These are phyloP conservation scores for Molanna angustata DNA, from an alignment of 2,888 invertebrate genomes.

Conservation along the genomic window DNA sequence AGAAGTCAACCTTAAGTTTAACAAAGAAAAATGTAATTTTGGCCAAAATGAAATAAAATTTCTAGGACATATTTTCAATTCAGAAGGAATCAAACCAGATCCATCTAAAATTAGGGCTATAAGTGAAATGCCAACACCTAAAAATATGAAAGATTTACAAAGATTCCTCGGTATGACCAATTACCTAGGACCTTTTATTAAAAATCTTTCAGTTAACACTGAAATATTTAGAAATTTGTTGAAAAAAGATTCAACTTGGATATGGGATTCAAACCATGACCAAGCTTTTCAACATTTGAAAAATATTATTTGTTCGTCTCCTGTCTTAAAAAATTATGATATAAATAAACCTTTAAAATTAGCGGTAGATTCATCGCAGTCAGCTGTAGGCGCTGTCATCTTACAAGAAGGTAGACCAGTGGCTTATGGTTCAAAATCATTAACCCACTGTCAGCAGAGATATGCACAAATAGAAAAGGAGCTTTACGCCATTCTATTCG, in stretches of 20 bases:
- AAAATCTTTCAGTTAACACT: slow-evolving; percentile 25
- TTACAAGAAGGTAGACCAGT: slow-evolving; percentile 35
- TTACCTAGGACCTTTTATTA: slow-evolving; percentile 32
- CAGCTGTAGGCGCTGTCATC: slow-evolving; percentile 34
- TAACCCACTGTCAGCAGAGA: no score
- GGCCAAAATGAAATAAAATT: slow-evolving; percentile 26
- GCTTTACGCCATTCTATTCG: slow-evolving; percentile 34
- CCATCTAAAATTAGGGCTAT: slow-evolving; percentile 23
- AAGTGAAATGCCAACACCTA: slow-evolving; percentile 11
- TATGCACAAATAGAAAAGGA: slow-evolving; percentile 37
- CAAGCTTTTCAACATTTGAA: slow-evolving; percentile 30
- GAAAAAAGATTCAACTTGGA: slow-evolving; percentile 25
- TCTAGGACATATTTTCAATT: slow-evolving; percentile 33
- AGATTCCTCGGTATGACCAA: slow-evolving; percentile 29
- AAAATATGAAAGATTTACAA: slow-evolving; percentile 19
- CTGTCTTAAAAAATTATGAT: slow-evolving; percentile 29
- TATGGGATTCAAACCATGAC: slow-evolving; percentile 28
- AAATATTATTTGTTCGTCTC: slow-evolving; percentile 18
- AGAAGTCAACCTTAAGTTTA: slow-evolving; percentile 12
- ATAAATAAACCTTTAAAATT: slow-evolving; percentile 24
- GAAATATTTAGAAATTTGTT: slow-evolving; percentile 27
- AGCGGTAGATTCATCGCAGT: slow-evolving; percentile 35
- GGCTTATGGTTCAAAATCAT: slow-evolving; percentile 34
- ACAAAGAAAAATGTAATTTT: slow-evolving; percentile 27
- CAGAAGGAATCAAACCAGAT: slow-evolving; percentile 27